These are phyloP conservation scores for Euzophera pinguis DNA, from an alignment of 2,888 invertebrate species.

Conservation along the genomic window DNA sequence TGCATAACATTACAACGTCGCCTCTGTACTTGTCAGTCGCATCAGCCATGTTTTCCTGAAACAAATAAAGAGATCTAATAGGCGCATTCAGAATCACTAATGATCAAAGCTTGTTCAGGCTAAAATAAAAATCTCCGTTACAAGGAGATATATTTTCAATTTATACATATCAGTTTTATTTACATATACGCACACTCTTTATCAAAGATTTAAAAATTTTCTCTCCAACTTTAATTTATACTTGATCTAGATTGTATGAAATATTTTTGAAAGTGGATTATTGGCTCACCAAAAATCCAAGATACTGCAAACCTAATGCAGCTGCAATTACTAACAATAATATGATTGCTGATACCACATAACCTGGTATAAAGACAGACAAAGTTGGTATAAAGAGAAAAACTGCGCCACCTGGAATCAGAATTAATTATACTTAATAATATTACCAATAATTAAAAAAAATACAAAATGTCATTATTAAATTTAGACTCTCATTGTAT, in stretches of 20 bases:
- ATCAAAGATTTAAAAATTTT: too few relatives aligned
- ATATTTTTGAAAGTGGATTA: too few relatives aligned
- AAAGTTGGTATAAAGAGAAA: neutral
- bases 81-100: neutral
- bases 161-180: too few relatives aligned
- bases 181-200: too few relatives aligned
- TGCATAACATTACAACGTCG: conserved; percentile 46
- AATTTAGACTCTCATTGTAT: too few relatives aligned
- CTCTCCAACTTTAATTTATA: too few relatives aligned
- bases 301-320: conserved; percentile 1
- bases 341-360: neutral
- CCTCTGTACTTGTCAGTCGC: conserved; percentile 48
- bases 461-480: too few relatives aligned
- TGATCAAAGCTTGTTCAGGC: neutral
- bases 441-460: neutral
- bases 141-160: too few relatives aligned
- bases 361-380: neutral
- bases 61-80: neutral
- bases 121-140: too few relatives aligned
- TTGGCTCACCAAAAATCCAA: conserved; percentile 1
- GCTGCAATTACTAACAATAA: neutral
- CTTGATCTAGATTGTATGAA: too few relatives aligned
- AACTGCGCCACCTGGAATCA: neutral
- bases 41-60: conserved; percentile 4
- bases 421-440: neutral